These are phyloP conservation scores for Lepeophtheirus salmonis DNA, from an alignment of 1,140 invertebrate species.

Conservation along the genomic window DNA sequence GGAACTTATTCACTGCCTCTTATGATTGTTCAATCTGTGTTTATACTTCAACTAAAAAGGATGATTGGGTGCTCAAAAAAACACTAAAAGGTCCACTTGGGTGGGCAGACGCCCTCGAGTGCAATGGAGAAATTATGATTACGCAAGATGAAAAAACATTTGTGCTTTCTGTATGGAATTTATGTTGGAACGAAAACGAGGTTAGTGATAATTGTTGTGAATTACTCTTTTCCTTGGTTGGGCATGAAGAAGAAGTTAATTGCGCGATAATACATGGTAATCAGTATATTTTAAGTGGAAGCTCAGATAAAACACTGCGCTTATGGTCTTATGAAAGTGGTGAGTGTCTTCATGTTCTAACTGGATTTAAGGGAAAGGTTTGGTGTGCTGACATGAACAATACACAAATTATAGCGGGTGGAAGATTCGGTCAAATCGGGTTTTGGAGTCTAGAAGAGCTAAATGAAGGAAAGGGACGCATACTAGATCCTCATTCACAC, in stretches of 20 bases:
- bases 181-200: not conserved
- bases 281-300: not conserved
- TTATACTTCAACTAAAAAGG: not conserved
- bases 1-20: not conserved
- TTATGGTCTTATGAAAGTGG: not conserved
- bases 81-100: not conserved
- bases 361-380: not conserved
- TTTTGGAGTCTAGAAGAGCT: not conserved
- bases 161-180: not conserved
- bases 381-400: not conserved
- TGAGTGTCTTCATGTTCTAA: not conserved
- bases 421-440: not conserved
- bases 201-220: not conserved
- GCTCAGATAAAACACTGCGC: not conserved
- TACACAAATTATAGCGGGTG: not conserved
- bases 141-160: not conserved
- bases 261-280: not conserved
- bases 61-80: not conserved
- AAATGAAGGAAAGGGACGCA: not conserved
- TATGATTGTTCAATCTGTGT: not conserved
- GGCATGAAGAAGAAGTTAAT: not conserved
- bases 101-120: not conserved
- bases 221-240: not conserved
- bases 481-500: not conserved
- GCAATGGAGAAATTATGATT: not conserved